phyloP scores from a whole-genome alignment of 2,113 vertebrate genomes.

The Heterotis niloticus region DNA sequence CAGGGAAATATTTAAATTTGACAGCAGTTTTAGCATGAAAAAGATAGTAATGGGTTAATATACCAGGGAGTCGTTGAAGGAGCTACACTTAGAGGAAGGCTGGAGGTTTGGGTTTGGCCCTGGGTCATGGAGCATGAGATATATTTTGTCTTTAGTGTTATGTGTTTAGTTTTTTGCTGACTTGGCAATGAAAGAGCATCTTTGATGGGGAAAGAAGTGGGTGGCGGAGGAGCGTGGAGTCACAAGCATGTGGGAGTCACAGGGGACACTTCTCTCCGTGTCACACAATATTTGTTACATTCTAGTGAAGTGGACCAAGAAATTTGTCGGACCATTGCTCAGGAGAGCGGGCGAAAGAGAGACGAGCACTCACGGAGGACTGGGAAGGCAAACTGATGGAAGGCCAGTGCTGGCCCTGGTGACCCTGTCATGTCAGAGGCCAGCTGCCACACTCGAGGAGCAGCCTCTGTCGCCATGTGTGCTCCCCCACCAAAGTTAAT shows the following conservation, averaged over 20 bases:
- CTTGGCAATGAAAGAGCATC: neutral
- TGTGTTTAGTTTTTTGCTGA: constrained; percentile 19
- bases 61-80: no score
- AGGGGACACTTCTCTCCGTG: constrained; percentile 34
- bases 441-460: neutral
- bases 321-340: constrained; percentile 44
- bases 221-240: constrained; percentile 18
- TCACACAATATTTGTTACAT: constrained; percentile 49
- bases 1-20: no score
- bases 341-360: constrained; percentile 49
- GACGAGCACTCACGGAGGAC: constrained; percentile 50
- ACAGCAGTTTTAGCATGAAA: no score
- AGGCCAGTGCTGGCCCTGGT: constrained; percentile 18
- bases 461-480: neutral
- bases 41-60: no score
- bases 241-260: constrained; percentile 12
- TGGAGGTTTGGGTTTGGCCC: no score
- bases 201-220: constrained; percentile 19
- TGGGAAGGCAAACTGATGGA: constrained; percentile 52
- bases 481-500: neutral
- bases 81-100: no score
- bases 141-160: neutral
- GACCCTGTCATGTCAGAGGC: constrained; percentile 6
- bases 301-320: constrained; percentile 50
- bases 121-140: no score